phyloP scores from a whole-genome alignment of 1,140 invertebrate genomes.

The Hestina assimilis region DNA sequence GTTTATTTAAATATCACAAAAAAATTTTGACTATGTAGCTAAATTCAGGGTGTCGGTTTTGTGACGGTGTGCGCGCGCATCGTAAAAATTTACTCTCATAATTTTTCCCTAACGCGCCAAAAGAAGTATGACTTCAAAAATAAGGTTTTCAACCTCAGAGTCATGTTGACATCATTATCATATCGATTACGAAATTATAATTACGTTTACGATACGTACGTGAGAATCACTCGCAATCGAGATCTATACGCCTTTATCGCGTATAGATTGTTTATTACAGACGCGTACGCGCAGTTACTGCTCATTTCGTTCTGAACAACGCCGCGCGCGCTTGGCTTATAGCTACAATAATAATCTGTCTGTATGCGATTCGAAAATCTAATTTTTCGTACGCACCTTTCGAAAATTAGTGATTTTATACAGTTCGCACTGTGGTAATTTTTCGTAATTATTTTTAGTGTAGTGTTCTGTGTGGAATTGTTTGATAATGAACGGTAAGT shows the following conservation, averaged over 20 bases:
- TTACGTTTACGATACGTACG: conserved; percentile 7
- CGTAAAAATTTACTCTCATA: no score
- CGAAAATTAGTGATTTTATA: conserved; percentile 2
- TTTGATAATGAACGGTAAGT: conserved; percentile 24
- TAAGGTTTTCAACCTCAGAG: background rate
- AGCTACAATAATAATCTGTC: conserved; percentile 1
- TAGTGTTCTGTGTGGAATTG: conserved; percentile 6
- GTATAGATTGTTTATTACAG: conserved; percentile 19
- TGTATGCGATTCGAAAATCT: background rate
- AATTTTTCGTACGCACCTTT: conserved; percentile 1
- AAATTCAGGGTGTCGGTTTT: no score
- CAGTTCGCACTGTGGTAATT: background rate
- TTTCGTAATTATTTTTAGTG: background rate
- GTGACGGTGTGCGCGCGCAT: no score
- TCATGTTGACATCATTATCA: background rate
- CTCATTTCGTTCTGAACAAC: conserved; percentile 12
- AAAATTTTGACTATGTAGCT: no score
- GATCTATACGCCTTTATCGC: conserved; percentile 15
- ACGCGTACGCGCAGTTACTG: conserved; percentile 13
- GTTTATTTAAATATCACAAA: no score
- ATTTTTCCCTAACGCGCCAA: no score
- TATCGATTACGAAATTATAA: conserved; percentile 13
- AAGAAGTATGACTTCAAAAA: no score
- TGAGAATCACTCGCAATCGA: conserved; percentile 13
- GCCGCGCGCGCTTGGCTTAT: conserved; percentile 6